Percentiles rank a stretch among this genome's conserved stretches.
Evolutionary conservation across 2,888 invertebrate species (phyloP).

Genomic region (Oasisia sp.): DNA sequence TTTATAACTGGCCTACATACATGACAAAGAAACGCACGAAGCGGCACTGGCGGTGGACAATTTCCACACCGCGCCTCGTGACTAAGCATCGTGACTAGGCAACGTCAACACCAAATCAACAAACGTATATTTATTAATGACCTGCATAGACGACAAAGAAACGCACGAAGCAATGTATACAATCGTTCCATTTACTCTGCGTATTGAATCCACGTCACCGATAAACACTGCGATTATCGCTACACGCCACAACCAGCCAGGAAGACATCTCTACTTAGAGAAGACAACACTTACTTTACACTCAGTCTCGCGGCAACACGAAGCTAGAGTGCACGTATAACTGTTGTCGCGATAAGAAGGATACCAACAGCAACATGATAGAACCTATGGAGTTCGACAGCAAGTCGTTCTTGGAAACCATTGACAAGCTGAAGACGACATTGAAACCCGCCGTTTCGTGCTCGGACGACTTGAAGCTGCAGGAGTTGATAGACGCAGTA

Average conservation of each 20-base stretch:
- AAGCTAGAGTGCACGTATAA: neutral
- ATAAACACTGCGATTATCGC: neutral
- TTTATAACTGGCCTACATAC: neutral
- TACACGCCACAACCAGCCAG: neutral
- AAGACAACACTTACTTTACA: neutral
- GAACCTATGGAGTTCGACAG: slow-evolving; percentile 36
- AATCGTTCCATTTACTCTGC: neutral
- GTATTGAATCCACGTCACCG: neutral
- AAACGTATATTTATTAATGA: neutral
- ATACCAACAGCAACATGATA: neutral
- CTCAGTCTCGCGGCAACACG: neutral
- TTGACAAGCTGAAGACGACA: slow-evolving; percentile 24
- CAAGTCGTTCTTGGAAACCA: slow-evolving; percentile 28
- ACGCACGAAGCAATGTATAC: neutral
- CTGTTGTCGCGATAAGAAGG: neutral
- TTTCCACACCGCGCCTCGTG: neutral
- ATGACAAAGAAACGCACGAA: neutral
- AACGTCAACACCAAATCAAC: neutral
- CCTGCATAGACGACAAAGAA: neutral
- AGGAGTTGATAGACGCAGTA: neutral
- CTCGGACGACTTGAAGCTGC: neutral
- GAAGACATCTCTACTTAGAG: neutral
- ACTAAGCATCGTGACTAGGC: neutral
- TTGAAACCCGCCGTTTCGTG: neutral
- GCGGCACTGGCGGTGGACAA: neutral